phyloP scores from a whole-genome alignment of 2,888 invertebrate genomes.

The Baccha elongata region DNA sequence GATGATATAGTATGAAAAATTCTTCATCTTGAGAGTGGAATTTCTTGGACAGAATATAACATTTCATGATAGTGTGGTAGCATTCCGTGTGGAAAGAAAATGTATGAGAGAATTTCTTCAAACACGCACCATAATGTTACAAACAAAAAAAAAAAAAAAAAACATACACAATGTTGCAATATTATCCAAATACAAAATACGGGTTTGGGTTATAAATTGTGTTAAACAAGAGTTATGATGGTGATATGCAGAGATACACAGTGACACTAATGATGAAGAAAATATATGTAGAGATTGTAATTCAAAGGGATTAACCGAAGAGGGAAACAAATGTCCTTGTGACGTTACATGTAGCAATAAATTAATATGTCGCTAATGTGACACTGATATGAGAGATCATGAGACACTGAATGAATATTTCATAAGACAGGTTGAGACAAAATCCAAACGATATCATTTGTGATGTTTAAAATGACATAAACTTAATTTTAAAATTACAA shows the following conservation, averaged over 20 bases:
- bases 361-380: constrained; percentile 1
- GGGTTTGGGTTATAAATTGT: constrained; percentile 4
- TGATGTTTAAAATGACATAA: no score
- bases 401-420: no score
- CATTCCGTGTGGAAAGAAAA: background rate
- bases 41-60: background rate
- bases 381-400: constrained; percentile 8
- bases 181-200: background rate
- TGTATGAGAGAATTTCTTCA: background rate
- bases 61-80: background rate
- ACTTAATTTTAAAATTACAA: no score
- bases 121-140: background rate
- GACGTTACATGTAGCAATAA: background rate
- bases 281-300: background rate
- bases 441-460: no score
- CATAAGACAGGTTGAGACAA: no score
- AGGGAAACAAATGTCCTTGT: background rate
- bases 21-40: background rate
- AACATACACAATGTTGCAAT: constrained; percentile 6
- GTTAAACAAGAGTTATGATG: constrained; percentile 13
- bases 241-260: constrained; percentile 1
- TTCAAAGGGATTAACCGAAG: background rate
- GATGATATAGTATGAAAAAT: background rate
- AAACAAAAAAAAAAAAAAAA: no score
- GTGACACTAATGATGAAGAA: constrained; percentile 10